Evolutionary conservation across 2,888 invertebrate genomes (phyloP).

Genomic region (Melanchra persicariae): DNA sequence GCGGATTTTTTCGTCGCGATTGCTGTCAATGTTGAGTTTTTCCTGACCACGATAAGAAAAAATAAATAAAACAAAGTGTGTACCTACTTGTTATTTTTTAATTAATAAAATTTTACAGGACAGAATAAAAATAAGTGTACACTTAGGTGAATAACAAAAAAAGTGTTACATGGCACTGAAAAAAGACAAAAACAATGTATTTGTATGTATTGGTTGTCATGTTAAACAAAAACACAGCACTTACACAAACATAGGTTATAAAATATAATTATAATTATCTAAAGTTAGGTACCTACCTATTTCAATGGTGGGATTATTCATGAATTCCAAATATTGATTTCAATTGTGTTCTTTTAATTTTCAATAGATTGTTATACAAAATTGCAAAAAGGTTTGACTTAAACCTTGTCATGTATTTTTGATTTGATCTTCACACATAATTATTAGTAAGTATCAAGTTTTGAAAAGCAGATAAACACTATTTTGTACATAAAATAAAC

Average conservation of each 20-base stretch:
- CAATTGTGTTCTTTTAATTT: not conserved
- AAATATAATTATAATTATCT: slow-evolving; percentile 16
- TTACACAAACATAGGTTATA: not conserved
- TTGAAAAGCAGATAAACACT: not conserved
- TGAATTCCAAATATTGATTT: slow-evolving; percentile 27
- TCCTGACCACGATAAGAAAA: not conserved
- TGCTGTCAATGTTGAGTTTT: not conserved
- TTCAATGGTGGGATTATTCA: slow-evolving; percentile 64
- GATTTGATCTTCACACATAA: not conserved
- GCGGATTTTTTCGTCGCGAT: no score
- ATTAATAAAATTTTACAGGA: slow-evolving; percentile 6
- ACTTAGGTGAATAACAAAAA: slow-evolving; percentile 18
- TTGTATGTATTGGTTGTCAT: slow-evolving; percentile 45
- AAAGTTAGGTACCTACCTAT: no score
- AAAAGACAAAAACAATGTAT: slow-evolving; percentile 15
- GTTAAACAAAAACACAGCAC: slow-evolving; percentile 32
- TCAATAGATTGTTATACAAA: not conserved
- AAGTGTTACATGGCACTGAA: slow-evolving; percentile 26
- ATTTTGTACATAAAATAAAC: slow-evolving; percentile 12
- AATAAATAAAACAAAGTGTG: slow-evolving; percentile 9
- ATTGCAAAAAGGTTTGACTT: not conserved
- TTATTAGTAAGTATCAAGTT: not conserved
- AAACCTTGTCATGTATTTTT: not conserved
- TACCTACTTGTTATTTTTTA: slow-evolving; percentile 11
- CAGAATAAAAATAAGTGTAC: slow-evolving; percentile 14